These are phyloP conservation scores for Cabera pusaria DNA, from an alignment of 2,888 invertebrate genomes.

Conservation along the genomic window DNA sequence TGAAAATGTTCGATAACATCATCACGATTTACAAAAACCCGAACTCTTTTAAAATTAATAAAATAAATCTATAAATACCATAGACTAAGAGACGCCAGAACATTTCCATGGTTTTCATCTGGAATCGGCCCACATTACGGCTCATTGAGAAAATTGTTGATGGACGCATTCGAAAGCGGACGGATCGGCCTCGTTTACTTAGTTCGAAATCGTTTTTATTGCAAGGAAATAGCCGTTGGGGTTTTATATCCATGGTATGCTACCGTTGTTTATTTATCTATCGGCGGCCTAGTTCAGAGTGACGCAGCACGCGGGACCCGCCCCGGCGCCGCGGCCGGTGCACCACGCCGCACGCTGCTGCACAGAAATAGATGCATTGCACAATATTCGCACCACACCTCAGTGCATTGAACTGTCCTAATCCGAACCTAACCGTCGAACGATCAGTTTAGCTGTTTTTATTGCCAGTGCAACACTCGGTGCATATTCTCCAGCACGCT, in stretches of 20 bases:
- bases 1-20: slow-evolving; percentile 7
- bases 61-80: slow-evolving; percentile 15
- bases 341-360: slow-evolving; percentile 60
- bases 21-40: slow-evolving; percentile 16
- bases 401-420: slow-evolving; percentile 79
- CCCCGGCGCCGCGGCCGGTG: slow-evolving; percentile 46
- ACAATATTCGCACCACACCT: slow-evolving; percentile 78
- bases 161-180: slow-evolving; percentile 17
- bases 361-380: slow-evolving; percentile 76
- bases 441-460: slow-evolving; percentile 71
- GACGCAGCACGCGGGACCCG: slow-evolving; percentile 44
- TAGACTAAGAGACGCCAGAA: slow-evolving; percentile 30
- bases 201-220: slow-evolving; percentile 16
- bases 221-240: background rate
- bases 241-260: slow-evolving; percentile 5
- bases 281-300: slow-evolving; percentile 54
- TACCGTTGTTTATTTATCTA: slow-evolving; percentile 51
- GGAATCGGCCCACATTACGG: slow-evolving; percentile 25
- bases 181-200: slow-evolving; percentile 9
- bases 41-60: slow-evolving; percentile 18
- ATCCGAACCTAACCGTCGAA: slow-evolving; percentile 61
- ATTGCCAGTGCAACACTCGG: slow-evolving; percentile 58
- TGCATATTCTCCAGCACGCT: slow-evolving; percentile 38
- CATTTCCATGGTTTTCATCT: slow-evolving; percentile 27
- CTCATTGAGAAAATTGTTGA: slow-evolving; percentile 28